Conservation (phyloP, 2,113 vertebrate genomes). For the Canis aureus region DNA sequence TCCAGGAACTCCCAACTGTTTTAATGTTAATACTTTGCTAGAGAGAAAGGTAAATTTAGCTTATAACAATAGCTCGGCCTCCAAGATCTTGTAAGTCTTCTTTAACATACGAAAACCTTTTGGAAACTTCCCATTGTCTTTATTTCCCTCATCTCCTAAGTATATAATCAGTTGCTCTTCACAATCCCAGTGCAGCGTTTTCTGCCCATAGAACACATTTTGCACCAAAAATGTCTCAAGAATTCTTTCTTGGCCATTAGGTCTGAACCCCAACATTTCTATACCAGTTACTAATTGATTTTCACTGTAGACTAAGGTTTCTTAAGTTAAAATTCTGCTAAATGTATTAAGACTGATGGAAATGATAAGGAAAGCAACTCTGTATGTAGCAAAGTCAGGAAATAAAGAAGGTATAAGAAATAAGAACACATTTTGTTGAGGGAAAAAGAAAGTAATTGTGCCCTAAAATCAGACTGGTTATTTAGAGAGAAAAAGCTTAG, state of each 20-base stretch:
- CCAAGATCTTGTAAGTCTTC: not conserved
- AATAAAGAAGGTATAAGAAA: not conserved
- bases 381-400: not conserved
- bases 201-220: not conserved
- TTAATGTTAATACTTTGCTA: not conserved
- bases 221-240: not conserved
- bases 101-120: not conserved
- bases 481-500: not conserved
- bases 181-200: not conserved
- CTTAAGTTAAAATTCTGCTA: not conserved
- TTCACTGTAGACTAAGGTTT: not conserved
- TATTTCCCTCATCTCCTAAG: not conserved
- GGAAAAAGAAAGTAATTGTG: not conserved
- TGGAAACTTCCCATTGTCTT: not conserved
- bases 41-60: not conserved
- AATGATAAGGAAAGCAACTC: not conserved
- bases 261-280: not conserved
- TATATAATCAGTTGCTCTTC: not conserved
- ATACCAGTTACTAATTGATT: not conserved
- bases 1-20: not conserved
- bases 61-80: not conserved
- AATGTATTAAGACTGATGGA: not conserved
- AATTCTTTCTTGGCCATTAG: not conserved
- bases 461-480: not conserved
- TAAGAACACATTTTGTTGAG: not conserved